A percentile compares a stretch with the other conserved stretches of the same genome.
These are phyloP conservation scores for Phodopus roborovskii DNA, from an alignment of 2,113 vertebrate genomes.

Conservation along the genomic window DNA sequence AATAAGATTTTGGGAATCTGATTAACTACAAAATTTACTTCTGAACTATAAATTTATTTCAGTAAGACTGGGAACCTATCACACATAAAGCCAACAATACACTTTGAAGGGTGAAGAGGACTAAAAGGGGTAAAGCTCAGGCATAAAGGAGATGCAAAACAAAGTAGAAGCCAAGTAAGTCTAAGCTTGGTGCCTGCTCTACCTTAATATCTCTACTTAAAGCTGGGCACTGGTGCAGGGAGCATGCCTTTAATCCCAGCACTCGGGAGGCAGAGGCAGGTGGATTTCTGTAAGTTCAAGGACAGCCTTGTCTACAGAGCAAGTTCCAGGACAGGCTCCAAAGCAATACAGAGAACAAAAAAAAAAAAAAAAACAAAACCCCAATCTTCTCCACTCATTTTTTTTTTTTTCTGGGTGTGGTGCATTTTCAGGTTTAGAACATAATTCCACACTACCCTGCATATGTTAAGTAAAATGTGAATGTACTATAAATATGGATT, in stretches of 20 bases:
- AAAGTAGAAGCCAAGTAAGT: background rate
- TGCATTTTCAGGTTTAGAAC: slow-evolving; percentile 3
- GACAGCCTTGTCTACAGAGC: no score
- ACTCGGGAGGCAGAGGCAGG: no score
- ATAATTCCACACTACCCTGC: background rate
- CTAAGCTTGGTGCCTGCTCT: background rate
- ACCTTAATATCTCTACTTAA: background rate
- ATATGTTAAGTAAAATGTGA: background rate
- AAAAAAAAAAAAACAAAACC: no score
- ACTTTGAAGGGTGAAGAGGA: background rate
- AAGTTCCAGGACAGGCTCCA: no score
- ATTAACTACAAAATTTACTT: slow-evolving; percentile 17
- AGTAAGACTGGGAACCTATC: background rate
- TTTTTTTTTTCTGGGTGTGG: slow-evolving; percentile 2
- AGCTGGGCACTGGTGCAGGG: no score
- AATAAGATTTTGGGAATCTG: background rate
- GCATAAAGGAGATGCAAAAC: background rate
- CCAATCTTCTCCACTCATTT: no score
- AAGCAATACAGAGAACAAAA: no score
- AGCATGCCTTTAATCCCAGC: no score
- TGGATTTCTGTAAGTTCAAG: no score
- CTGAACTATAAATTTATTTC: background rate
- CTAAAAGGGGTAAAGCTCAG: background rate
- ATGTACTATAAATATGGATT: background rate
- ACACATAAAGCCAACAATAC: background rate